Evolutionary conservation across 2,888 invertebrate genomes (phyloP), one percentile per base, ranked within the genome.

Genomic region (Rhagonycha fulva): DNA sequence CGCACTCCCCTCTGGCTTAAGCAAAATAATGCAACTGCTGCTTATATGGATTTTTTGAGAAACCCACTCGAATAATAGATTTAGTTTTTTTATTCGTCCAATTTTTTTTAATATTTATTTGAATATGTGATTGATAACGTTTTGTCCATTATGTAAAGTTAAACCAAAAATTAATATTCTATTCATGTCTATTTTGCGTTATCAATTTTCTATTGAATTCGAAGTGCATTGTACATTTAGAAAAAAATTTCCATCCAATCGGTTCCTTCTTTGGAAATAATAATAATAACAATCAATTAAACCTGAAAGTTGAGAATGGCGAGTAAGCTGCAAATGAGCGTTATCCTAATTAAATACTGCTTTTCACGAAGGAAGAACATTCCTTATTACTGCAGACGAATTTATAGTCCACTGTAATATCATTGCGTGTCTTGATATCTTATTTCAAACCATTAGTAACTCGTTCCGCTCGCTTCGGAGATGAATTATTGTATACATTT

Each of bases 341-440:
- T 78, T 78, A 77, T 78, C 81, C 81, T 84, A 84, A 84, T 84
- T 83, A 84, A 83, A 84, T 83, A 81, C 80, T 81, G 78, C 83
- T 82, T 81, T 81, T 80, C 81, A 79, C 78, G 80, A 80, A 77
- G 79, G 80, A 80, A 80, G 82, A 82, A 81, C 82, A 83, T 84
- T 85, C 84, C 84, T 85, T 84, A 83, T 85, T 84, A 84, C 82
- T 82, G 79, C 84, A 81, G 84, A 85, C 84, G 84, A 86, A 87
- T 87, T 86, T 86, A 86, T 86, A 75, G 81, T 74, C 82, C 75
- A 75, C 80, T 76, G 80, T 80, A 84, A 84, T 87, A 87, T 87
- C 87, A 87, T 87, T 87, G 87, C 87, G 87, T 88, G 87, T 84
- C 85, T 84, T 86, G 87, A 88, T 88, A 88, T 88, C 87, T 88